A percentile compares a stretch with the other conserved stretches of the same genome.
phyloP scores from a whole-genome alignment of 2,888 invertebrate genomes.

The Hetaerina titia region DNA sequence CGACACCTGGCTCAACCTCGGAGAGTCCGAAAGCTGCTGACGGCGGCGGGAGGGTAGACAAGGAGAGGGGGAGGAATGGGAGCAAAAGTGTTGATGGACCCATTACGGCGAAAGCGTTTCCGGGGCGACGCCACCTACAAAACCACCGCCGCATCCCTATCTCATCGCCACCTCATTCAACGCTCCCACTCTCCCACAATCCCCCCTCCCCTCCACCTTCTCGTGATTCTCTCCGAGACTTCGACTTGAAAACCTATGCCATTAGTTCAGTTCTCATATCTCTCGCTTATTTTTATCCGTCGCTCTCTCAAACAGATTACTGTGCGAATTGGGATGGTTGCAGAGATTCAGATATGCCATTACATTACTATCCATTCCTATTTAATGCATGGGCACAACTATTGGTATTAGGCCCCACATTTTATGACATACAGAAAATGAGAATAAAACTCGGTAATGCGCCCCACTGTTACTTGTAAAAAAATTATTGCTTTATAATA shows the following conservation, averaged over 20 bases:
- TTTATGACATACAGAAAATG: no score
- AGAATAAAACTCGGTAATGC: no score
- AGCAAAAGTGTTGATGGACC: not conserved
- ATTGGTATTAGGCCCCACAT: no score
- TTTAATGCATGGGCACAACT: no score
- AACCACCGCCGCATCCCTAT: not conserved
- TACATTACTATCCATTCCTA: no score
- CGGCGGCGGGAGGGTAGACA: not conserved
- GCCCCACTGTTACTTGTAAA: no score
- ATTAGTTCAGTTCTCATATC: not conserved
- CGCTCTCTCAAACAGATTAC: constrained; percentile 16
- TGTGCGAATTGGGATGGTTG: not conserved
- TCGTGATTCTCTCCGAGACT: not conserved
- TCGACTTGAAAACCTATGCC: not conserved
- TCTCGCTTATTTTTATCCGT: not conserved
- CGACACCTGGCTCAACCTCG: not conserved
- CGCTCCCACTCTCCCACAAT: not conserved
- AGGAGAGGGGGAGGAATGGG: not conserved
- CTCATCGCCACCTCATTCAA: not conserved
- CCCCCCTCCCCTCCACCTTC: not conserved
- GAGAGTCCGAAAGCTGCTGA: not conserved
- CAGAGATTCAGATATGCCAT: not conserved
- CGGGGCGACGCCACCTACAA: not conserved
- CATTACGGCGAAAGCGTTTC: constrained; percentile 1
- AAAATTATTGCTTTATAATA: no score